These are phyloP conservation scores for Apoderus coryli DNA, from an alignment of 2,888 invertebrate species.

Conservation along the genomic window DNA sequence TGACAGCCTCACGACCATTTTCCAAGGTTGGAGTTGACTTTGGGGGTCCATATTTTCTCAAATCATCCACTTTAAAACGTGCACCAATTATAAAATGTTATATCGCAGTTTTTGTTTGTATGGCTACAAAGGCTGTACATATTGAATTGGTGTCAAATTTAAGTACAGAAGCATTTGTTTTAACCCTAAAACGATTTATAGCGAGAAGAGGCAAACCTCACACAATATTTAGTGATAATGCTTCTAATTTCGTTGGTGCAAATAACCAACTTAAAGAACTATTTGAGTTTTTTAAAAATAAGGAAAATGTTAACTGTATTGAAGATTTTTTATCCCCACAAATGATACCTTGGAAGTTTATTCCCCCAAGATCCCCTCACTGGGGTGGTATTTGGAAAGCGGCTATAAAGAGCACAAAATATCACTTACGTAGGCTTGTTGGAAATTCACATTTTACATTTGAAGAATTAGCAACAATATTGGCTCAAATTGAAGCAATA, in stretches of 20 bases:
- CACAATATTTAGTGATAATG: slow-evolving; percentile 9
- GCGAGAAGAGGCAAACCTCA: slow-evolving; percentile 11
- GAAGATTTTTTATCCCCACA: not conserved
- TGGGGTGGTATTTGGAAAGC: slow-evolving; percentile 10
- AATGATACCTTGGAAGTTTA: slow-evolving; percentile 6
- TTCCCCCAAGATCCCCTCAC: slow-evolving; percentile 7
- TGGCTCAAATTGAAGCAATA: slow-evolving; percentile 8
- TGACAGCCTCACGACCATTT: slow-evolving; percentile 12
- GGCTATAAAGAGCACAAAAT: slow-evolving; percentile 4
- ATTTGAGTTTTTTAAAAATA: slow-evolving; percentile 6
- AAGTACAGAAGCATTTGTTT: slow-evolving; percentile 10
- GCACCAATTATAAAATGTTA: slow-evolving; percentile 12
- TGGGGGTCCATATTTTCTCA: slow-evolving; percentile 14
- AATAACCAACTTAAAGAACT: no score
- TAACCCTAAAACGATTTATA: slow-evolving; percentile 10
- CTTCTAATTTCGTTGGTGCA: no score
- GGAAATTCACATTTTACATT: slow-evolving; percentile 7
- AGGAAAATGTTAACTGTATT: not conserved
- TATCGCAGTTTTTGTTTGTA: slow-evolving; percentile 9
- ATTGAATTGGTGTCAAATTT: slow-evolving; percentile 9
- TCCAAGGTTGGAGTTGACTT: slow-evolving; percentile 16
- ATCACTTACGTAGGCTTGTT: slow-evolving; percentile 4
- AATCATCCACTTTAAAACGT: slow-evolving; percentile 12
- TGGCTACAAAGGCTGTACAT: no score
- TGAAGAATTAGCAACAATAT: slow-evolving; percentile 7